Conservation (phyloP, 2,888 invertebrate species). For the Malacosoma neustria region DNA sequence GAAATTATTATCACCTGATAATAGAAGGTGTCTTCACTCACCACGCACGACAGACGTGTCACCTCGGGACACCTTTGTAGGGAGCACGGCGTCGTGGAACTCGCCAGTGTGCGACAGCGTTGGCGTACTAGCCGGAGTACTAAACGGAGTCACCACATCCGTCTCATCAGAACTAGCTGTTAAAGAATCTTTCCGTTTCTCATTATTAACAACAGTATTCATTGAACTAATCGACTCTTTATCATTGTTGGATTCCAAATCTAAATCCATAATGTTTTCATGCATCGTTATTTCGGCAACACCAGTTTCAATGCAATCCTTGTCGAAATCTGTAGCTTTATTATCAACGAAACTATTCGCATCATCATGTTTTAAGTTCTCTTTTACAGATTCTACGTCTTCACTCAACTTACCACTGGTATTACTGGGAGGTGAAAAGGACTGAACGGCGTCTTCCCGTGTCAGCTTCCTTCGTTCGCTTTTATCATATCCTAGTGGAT, state of each 20-base stretch:
- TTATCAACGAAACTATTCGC: constrained; percentile 1
- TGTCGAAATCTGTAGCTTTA: background rate
- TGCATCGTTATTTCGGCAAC: constrained; percentile 1
- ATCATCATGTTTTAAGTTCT: constrained; percentile 25
- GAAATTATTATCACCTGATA: constrained; percentile 70
- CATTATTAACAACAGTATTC: constrained; percentile 6
- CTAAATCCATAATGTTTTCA: constrained; percentile 3
- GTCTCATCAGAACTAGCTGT: constrained; percentile 44
- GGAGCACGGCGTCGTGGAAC: constrained; percentile 66
- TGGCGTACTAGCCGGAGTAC: constrained; percentile 17
- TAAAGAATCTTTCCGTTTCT: constrained; percentile 14
- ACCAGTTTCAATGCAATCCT: background rate
- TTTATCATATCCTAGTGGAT: constrained; percentile 55
- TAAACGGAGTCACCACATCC: constrained; percentile 53
- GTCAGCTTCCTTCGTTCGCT: constrained; percentile 61
- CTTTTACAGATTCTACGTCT: constrained; percentile 53
- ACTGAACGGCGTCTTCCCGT: constrained; percentile 68
- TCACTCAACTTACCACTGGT: constrained; percentile 64
- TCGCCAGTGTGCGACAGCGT: constrained; percentile 67
- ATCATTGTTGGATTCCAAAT: constrained; percentile 5
- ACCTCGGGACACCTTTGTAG: constrained; percentile 56
- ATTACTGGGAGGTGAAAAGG: constrained; percentile 61
- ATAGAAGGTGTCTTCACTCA: constrained; percentile 73
- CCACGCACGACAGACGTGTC: constrained; percentile 66
- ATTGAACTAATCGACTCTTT: constrained; percentile 2